Base-by-base conservation (phyloP, 2,797 vertebrate species). In the Lophura swinhoii region DNA sequence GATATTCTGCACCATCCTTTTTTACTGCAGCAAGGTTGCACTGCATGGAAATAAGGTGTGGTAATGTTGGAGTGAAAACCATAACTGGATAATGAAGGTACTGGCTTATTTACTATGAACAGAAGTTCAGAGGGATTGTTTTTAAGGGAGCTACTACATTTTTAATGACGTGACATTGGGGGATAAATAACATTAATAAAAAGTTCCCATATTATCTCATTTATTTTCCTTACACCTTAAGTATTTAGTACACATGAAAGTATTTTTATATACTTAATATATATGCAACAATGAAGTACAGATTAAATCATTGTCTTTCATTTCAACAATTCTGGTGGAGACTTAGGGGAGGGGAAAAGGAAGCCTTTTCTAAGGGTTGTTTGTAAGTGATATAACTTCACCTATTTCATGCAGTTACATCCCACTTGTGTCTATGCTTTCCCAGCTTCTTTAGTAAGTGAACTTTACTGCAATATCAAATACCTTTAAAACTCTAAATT, bases 121-220 rank as follows among this genome's bases (percentile, higher is more conserved):
- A 46, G 70, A 88, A 49, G 2, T 75, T 56, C 3, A 26, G 23
- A 59, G 31, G 31, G 46, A 51, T 49, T 43, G n/a, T 71, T 59
- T 94, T 7, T 49, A 90, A 46, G 6, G 31, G 9, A 56, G 24
- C 74, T 91, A 21, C 74, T 90, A 58, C 35, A 17, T 80, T 87
- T 81, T 72, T 71, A 13, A 59, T 71, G 4, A 26, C 3, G 4
- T 12, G 43, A 16, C 22, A 9, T 37, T 58, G 41, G 46, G 66
- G 26, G 28, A 29, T 29, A 28, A 14, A 64, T 64, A 1, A 73
- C 35, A 33, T 69, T 11, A 31, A 75, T 46, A 5, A n/a, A 21
- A 56, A 56, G 3, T 13, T n/a, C 55, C 55, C 12, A 10, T 39
- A 5, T 46, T 78, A 46, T 46, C 43, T 67, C 14, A 46, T 46